Conservation (phyloP, 1,140 invertebrate genomes). For the Conopomorpha cramerella region DNA sequence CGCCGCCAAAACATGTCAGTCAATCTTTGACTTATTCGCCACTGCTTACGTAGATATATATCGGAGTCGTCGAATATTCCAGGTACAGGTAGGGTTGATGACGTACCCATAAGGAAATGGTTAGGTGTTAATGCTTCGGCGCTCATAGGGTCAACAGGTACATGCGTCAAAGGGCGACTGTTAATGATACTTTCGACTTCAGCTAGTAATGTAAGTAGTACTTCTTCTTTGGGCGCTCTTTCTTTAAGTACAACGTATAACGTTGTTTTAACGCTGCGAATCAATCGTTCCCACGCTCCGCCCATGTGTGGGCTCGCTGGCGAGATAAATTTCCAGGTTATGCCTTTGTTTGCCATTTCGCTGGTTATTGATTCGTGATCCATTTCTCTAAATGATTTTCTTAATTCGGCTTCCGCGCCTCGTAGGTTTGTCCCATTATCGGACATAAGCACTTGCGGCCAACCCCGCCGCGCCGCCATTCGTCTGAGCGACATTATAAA, state of each 20-base stretch:
- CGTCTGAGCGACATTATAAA: constrained; percentile 24
- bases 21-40: too few species aligned
- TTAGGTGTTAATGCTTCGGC: constrained; percentile 21
- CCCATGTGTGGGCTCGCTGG: constrained; percentile 13
- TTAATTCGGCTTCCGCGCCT: constrained; percentile 16
- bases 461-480: constrained; percentile 14
- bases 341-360: not conserved
- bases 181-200: constrained; percentile 13
- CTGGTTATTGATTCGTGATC: constrained; percentile 1
- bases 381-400: constrained; percentile 2
- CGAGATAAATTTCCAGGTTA: constrained; percentile 15
- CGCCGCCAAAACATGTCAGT: constrained; percentile 3
- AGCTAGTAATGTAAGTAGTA: constrained; percentile 9
- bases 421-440: constrained; percentile 38
- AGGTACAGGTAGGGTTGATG: too few species aligned
- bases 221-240: constrained; percentile 10
- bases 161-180: constrained; percentile 7
- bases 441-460: constrained; percentile 14
- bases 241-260: constrained; percentile 5
- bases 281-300: too few species aligned
- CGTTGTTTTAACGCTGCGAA: constrained; percentile 14
- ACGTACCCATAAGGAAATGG: constrained; percentile 22
- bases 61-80: too few species aligned
- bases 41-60: too few species aligned
- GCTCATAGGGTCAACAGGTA: constrained; percentile 6